A percentile compares a stretch with the other conserved stretches of the same genome.
phyloP scores from a whole-genome alignment of 2,888 invertebrate species.

The Ethmia dodecea region DNA sequence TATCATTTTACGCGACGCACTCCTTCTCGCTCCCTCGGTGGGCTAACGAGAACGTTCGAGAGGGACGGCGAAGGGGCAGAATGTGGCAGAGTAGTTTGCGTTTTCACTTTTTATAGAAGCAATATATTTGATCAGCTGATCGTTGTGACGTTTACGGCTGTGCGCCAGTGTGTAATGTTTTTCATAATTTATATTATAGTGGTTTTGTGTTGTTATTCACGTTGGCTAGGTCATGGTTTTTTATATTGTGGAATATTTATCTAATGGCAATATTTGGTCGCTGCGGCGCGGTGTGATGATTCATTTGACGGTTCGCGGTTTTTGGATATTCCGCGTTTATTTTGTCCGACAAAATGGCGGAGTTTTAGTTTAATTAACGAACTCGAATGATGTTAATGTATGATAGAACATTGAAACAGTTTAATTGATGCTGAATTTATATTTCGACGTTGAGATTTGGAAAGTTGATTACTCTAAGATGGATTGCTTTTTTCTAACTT shows the following conservation, averaged over 20 bases:
- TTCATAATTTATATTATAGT: conserved; percentile 73
- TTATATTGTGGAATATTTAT: conserved; percentile 62
- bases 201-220: conserved; percentile 51
- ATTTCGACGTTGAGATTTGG: no score
- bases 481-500: no score
- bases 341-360: no score
- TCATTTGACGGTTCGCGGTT: conserved; percentile 26
- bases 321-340: conserved; percentile 15
- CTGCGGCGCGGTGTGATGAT: conserved; percentile 26
- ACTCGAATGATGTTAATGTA: no score
- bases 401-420: no score
- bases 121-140: conserved; percentile 78
- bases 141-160: conserved; percentile 72
- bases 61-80: conserved; percentile 41
- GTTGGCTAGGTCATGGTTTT: conserved; percentile 70
- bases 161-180: conserved; percentile 54
- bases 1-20: conserved; percentile 74
- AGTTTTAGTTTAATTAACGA: no score
- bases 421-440: no score
- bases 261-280: conserved; percentile 21
- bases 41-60: conserved; percentile 24
- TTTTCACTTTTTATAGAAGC: conserved; percentile 78
- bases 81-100: conserved; percentile 64
- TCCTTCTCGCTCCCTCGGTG: conserved; percentile 38
- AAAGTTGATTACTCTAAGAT: no score